phyloP scores from a whole-genome alignment of 1,140 invertebrate species.

The Dendroctonus valens region DNA sequence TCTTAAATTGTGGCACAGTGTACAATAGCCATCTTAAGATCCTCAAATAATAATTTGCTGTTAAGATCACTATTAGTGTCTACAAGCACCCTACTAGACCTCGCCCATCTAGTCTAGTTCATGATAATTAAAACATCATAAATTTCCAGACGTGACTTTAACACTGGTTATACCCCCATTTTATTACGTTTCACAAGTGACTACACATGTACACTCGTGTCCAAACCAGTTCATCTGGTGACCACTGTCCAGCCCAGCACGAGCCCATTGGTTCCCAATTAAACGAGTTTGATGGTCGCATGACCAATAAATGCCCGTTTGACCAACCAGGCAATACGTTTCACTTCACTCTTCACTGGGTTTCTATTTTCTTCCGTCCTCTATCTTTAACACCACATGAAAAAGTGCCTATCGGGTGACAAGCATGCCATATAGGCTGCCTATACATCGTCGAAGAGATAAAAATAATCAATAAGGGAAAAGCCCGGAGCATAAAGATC shows the following conservation, averaged over 20 bases:
- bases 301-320: too few relatives aligned
- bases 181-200: slow-evolving; percentile 35
- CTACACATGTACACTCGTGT: slow-evolving; percentile 31
- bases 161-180: slow-evolving; percentile 13
- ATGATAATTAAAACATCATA: slow-evolving; percentile 31
- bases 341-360: too few relatives aligned
- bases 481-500: slow-evolving; percentile 21
- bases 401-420: too few relatives aligned
- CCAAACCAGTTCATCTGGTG: slow-evolving; percentile 34
- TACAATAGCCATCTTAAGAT: too few relatives aligned
- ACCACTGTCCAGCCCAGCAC: slow-evolving; percentile 49
- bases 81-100: not conserved
- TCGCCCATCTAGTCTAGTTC: too few relatives aligned
- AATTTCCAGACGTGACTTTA: slow-evolving; percentile 24
- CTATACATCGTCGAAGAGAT: slow-evolving; percentile 9
- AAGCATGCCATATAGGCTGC: too few relatives aligned
- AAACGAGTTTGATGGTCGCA: not conserved
- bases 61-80: too few relatives aligned
- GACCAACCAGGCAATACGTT: too few relatives aligned
- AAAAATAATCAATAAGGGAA: slow-evolving; percentile 24
- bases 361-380: too few relatives aligned
- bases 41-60: too few relatives aligned
- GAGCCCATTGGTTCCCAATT: slow-evolving; percentile 44
- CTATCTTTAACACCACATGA: too few relatives aligned
- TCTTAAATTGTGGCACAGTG: too few relatives aligned